Conservation (phyloP, 2,113 vertebrate genomes). For the Chloebia gouldiae region DNA sequence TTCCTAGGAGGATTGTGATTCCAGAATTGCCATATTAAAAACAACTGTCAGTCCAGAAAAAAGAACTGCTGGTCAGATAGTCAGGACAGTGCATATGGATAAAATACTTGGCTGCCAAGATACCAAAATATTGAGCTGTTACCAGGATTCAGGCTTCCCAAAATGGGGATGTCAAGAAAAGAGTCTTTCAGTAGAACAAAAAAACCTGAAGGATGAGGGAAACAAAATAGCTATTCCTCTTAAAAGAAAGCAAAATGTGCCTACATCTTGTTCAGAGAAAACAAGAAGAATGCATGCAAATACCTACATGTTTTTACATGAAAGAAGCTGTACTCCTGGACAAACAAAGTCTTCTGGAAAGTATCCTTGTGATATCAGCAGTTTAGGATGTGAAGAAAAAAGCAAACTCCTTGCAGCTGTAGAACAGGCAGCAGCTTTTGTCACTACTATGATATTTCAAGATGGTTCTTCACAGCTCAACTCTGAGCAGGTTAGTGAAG, state of each 20-base stretch:
- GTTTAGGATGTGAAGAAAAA: conserved; percentile 70
- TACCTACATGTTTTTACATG: not conserved
- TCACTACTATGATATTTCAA: conserved; percentile 81
- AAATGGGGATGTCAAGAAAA: not conserved
- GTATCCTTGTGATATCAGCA: conserved; percentile 69
- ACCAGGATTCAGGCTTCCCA: not conserved
- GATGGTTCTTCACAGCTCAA: conserved; percentile 86
- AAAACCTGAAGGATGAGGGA: not conserved
- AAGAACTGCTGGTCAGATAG: not conserved
- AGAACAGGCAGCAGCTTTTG: conserved; percentile 63
- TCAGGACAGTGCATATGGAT: not conserved
- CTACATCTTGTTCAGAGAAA: not conserved
- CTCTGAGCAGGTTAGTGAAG: conserved; percentile 75
- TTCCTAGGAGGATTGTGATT: conserved; percentile 29
- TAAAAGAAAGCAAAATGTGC: conserved; percentile 45
- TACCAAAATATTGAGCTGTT: not conserved
- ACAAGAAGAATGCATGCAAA: not conserved
- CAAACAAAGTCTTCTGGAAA: conserved; percentile 18
- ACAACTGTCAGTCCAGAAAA: not conserved
- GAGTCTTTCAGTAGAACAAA: not conserved
- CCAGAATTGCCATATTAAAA: not conserved
- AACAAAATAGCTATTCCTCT: not conserved
- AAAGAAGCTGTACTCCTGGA: not conserved
- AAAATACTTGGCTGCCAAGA: not conserved
- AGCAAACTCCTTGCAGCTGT: conserved; percentile 66